Evolutionary conservation across 2,888 invertebrate genomes (phyloP), one percentile per base, ranked within the genome.

Genomic region (Hoplodrina ambigua): DNA sequence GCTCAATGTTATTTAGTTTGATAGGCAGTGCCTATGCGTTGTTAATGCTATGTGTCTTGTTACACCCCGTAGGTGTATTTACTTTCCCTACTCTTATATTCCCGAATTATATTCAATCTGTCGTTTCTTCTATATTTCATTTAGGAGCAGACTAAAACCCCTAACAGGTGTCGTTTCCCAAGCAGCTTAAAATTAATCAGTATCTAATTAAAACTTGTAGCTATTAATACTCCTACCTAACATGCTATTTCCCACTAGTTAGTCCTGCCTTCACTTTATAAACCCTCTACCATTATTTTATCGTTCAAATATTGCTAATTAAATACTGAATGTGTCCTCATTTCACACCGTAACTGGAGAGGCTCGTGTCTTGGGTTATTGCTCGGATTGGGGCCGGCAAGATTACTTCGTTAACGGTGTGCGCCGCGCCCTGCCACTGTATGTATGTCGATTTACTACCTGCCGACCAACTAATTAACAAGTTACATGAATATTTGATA

Each of bases 401-500:
- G 82, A 85, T 84, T 81, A 72, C 81, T 78, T 85, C 81, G 78
- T 86, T 88, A 88, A 87, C 87, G 87, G 86, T 86, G 73, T 72
- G 58, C 65, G 84, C 83, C 86, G 82, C 85, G 69, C 86, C 81
- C 79, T 73, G 55, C 65, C 65, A 33, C 44, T 54, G 59, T 61
- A 62, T 78, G 67, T 81, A 61, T 78, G 68, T 68, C 61, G 57
- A 63, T 68, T 68, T 62, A 70, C 49, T 81, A 72, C 82, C 73
- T 78, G 58, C 64, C 56, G 50, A 57, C 65, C 60, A 68, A 62
- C 56, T 81, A 69, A 79, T 75, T 67, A 75, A 75, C 63, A 64
- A 62, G 67, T 62, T 70, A 61, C 64, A 50, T 75, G 61, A 61
- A 79, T 70, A 70, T 78, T 78, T 67, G 70, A 78, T 69, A 73